Base-by-base conservation (phyloP, 2,797 vertebrate genomes). In the Graptemys geographica region DNA sequence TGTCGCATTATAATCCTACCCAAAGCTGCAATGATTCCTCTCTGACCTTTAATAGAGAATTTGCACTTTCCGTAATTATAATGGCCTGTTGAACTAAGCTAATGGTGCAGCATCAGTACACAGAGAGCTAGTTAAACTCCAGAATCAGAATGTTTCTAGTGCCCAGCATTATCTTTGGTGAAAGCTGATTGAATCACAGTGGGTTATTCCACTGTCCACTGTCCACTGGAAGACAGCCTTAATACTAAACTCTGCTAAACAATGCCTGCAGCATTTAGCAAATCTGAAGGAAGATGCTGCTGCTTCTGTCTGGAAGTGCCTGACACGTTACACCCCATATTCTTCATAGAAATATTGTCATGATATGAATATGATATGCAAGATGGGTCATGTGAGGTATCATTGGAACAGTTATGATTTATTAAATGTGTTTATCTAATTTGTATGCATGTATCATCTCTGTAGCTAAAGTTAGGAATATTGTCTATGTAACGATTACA, bases 21-120 rank as follows among this genome's bases (percentile, higher is more conserved):
- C 94, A 79, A 83, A 94, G 33, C 81, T 82, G 5, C 57, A 83
- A 85, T 76, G 33, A 83, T 84, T 91, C 8, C 53, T 88, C 57
- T 81, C 79, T 81, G 62, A 93, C 65, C 69, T 80, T 95, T 88
- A 93, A 88, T 55, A 90, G 85, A 89, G 76, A 81, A 53, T 51
- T 57, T 91, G 69, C 44, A 95, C n/a, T 90, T 57, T 53, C 33
- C 44, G 2, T 93, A 85, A 90, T 88, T 94, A 69, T 83, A 79
- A 93, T 93, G 90, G 44, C 86, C 91, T 86, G 31, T 94, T 91
- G 92, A 93, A 87, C 79, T 81, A 93, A 88, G 59, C 37, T 79
- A 47, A 53, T 57, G 74, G 44, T 80, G 56, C 11, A 84, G 47
- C 85, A 57, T 28, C 55, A 44, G 51, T 44, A 51, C 11, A 59